Evolutionary conservation across 1,140 invertebrate genomes (phyloP).

Genomic region (Amyelois transitella): DNA sequence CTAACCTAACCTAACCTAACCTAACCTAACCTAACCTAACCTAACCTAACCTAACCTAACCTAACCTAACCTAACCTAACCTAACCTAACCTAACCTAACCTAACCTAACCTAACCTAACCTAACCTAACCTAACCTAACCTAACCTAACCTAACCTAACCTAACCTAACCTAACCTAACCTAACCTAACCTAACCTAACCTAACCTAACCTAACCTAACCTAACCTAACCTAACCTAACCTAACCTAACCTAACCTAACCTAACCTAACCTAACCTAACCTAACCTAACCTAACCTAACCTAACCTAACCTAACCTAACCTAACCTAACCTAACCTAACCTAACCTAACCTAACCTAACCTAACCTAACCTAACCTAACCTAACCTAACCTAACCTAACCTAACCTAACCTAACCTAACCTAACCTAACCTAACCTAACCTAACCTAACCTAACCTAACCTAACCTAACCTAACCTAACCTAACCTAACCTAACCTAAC

Average conservation of each 20-base stretch:
- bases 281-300: conserved; percentile 48
- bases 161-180: conserved; percentile 49
- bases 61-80: conserved; percentile 9
- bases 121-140: conserved; percentile 24
- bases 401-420: conserved; percentile 18
- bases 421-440: conserved; percentile 16
- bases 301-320: conserved; percentile 27
- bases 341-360: conserved; percentile 27
- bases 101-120: conserved; percentile 20
- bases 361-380: conserved; percentile 27
- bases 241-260: conserved; percentile 27
- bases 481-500: conserved; percentile 21
- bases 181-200: conserved; percentile 41
- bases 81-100: conserved; percentile 18
- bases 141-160: conserved; percentile 15
- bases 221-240: conserved; percentile 24
- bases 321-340: conserved; percentile 30
- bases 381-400: conserved; percentile 16
- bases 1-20: conserved; percentile 26
- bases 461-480: conserved; percentile 23
- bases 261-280: conserved; percentile 50
- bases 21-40: conserved; percentile 17
- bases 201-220: conserved; percentile 40
- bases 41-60: conserved; percentile 16
- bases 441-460: conserved; percentile 30